Evolutionary conservation across 2,113 vertebrate species (phyloP).

Genomic region (Anguilla japonica): DNA sequence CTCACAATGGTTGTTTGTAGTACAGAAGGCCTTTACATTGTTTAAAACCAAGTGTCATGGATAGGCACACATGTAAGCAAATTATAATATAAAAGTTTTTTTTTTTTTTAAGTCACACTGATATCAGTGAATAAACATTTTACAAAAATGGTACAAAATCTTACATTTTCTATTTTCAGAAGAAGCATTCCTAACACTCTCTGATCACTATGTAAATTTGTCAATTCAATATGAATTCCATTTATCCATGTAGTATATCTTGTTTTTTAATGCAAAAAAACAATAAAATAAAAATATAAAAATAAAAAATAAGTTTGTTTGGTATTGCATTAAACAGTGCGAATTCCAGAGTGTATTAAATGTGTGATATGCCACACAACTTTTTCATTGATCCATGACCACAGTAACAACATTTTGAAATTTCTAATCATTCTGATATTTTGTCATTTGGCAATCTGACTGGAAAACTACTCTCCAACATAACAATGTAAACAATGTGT

Average conservation of each 20-base stretch:
- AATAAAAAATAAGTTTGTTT: neutral
- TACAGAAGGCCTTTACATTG: neutral
- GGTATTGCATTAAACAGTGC: neutral
- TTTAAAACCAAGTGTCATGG: neutral
- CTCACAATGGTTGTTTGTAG: neutral
- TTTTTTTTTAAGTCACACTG: conserved; percentile 36
- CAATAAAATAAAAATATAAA: no score
- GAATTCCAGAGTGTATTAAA: neutral
- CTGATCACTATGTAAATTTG: neutral
- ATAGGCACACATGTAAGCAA: neutral
- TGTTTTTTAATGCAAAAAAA: neutral
- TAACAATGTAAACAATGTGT: neutral
- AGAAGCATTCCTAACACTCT: neutral
- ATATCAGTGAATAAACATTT: conserved; percentile 38
- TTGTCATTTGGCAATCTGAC: neutral
- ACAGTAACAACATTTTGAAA: neutral
- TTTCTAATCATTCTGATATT: neutral
- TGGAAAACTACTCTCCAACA: neutral
- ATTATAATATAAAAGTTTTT: conserved; percentile 6
- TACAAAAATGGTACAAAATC: conserved; percentile 38
- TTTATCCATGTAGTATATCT: neutral
- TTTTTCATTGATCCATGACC: neutral
- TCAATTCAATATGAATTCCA: conserved; percentile 3
- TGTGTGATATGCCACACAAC: neutral
- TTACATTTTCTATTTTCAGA: neutral